These are phyloP conservation scores for Actenoides hombroni DNA, from an alignment of 2,113 vertebrate species.

Conservation along the genomic window DNA sequence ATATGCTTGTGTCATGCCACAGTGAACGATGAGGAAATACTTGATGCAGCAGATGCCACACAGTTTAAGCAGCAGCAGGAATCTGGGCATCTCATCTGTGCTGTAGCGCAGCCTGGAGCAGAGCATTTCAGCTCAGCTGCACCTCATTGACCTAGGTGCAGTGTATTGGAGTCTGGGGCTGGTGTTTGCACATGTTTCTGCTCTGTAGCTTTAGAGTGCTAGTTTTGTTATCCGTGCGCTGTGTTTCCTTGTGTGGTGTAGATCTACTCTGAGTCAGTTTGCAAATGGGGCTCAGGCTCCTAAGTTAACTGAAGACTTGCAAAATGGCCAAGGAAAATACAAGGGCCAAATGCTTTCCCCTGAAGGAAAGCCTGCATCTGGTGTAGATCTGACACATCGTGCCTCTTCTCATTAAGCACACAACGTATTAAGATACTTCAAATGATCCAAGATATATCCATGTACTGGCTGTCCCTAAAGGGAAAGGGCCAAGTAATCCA, in stretches of 20 bases:
- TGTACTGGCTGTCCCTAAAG: not conserved
- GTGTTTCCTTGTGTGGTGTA: not conserved
- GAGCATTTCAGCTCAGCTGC: not conserved
- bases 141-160: not conserved
- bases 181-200: rapidly evolving
- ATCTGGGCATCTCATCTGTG: not conserved
- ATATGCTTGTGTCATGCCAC: rapidly evolving
- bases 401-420: not conserved
- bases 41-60: rapidly evolving
- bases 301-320: not conserved
- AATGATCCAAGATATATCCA: not conserved
- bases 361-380: not conserved
- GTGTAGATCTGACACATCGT: not conserved
- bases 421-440: not conserved
- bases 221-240: not conserved
- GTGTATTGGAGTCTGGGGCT: not conserved
- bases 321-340: not conserved
- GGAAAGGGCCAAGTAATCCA: not conserved
- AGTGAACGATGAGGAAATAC: rapidly evolving
- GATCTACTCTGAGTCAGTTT: not conserved
- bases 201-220: rapidly evolving
- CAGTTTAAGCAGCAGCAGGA: not conserved
- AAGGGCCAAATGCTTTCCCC: not conserved
- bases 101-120: not conserved
- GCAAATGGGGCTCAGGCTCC: not conserved